Conservation (phyloP, 2,113 vertebrate species). For the Mionectes macconnelli region DNA sequence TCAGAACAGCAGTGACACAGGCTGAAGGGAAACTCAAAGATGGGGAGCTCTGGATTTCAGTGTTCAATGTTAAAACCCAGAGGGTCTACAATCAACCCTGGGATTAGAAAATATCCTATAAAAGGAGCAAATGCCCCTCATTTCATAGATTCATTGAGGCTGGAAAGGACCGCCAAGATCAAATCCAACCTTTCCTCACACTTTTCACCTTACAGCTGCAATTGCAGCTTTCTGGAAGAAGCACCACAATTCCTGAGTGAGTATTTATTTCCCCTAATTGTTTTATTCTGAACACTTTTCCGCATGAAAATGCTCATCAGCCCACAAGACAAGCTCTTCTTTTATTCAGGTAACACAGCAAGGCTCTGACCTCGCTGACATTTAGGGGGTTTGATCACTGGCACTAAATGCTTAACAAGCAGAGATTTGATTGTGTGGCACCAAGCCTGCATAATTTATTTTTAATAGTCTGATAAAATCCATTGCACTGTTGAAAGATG, state of each 20-base stretch:
- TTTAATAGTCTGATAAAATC: slow-evolving; percentile 40
- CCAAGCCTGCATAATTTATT: slow-evolving; percentile 34
- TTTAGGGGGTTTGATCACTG: slow-evolving; percentile 43
- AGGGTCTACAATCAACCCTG: fast-evolving
- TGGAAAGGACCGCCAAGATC: background rate
- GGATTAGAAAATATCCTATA: background rate
- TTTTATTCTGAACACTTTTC: background rate
- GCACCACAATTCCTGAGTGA: background rate
- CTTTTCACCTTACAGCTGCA: fast-evolving
- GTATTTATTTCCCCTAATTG: background rate
- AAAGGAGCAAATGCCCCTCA: background rate
- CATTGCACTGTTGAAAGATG: background rate
- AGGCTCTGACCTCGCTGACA: slow-evolving; percentile 18
- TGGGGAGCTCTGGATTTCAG: background rate
- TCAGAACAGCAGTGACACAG: background rate
- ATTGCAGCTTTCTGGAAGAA: background rate
- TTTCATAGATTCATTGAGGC: background rate
- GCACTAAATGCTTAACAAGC: slow-evolving; percentile 49
- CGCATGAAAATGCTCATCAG: background rate
- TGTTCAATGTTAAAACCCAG: background rate
- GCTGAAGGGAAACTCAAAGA: background rate
- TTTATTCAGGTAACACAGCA: background rate
- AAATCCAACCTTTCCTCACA: background rate
- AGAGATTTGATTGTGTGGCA: slow-evolving; percentile 48
- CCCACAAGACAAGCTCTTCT: background rate